These are phyloP conservation scores for Erebia ligea DNA, from an alignment of 2,888 invertebrate species.

Conservation along the genomic window DNA sequence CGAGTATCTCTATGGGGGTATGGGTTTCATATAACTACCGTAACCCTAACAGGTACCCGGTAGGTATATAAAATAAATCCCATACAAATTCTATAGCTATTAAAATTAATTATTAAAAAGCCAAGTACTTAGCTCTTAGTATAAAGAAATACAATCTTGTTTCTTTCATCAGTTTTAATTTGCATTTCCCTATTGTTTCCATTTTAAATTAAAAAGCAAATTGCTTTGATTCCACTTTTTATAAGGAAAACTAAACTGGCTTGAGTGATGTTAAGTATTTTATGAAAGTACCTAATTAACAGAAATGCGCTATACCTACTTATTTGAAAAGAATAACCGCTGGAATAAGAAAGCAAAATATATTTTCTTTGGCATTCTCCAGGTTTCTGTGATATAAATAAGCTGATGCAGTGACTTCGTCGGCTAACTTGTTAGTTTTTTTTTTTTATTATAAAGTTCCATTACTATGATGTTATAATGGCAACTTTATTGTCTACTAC, in stretches of 20 bases:
- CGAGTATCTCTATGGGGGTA: no score
- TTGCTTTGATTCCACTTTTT: slow-evolving; percentile 11
- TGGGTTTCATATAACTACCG: no score
- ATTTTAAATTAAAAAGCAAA: slow-evolving; percentile 13
- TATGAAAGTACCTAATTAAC: slow-evolving; percentile 1
- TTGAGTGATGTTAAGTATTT: slow-evolving; percentile 2
- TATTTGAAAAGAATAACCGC: neutral
- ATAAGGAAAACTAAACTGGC: neutral
- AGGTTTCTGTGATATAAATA: no score
- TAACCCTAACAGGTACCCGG: no score
- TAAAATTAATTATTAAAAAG: neutral
- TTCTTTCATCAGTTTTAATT: slow-evolving; percentile 10
- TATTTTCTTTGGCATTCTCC: no score
- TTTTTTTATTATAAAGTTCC: no score
- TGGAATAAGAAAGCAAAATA: neutral
- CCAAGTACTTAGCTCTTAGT: neutral
- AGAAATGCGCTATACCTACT: neutral
- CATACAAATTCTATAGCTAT: no score
- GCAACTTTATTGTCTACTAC: no score
- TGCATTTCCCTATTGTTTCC: slow-evolving; percentile 8
- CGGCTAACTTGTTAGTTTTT: no score
- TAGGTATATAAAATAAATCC: no score
- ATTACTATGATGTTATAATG: no score
- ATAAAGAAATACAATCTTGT: slow-evolving; percentile 1
- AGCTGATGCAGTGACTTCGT: no score